A percentile compares a stretch with the other conserved stretches of the same genome.
phyloP scores from a whole-genome alignment of 2,888 invertebrate species.

The Ophion ellenae region DNA sequence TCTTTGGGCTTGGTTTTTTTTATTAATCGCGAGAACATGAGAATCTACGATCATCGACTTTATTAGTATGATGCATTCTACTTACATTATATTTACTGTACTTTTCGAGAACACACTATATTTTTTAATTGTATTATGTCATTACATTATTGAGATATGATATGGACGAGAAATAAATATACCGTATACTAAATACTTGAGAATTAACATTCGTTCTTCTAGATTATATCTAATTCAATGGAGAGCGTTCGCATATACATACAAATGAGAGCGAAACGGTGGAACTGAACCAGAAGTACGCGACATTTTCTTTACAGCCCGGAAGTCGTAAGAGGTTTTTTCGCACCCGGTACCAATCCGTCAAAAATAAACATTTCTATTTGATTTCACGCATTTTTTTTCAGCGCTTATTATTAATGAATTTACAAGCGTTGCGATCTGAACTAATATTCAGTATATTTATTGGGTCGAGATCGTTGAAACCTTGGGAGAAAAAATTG shows the following conservation, averaged over 20 bases:
- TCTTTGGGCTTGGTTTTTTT: constrained; percentile 20
- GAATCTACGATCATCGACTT: constrained; percentile 72
- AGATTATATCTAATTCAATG: not conserved
- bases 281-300: not conserved
- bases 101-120: constrained; percentile 81
- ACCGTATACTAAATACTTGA: constrained; percentile 58
- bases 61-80: constrained; percentile 75
- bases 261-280: not conserved
- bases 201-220: not conserved
- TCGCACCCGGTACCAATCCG: not conserved
- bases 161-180: constrained; percentile 80
- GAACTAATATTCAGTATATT: not conserved
- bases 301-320: not conserved
- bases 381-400: not conserved
- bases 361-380: not conserved
- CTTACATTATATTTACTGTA: constrained; percentile 78
- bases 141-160: constrained; percentile 78
- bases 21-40: constrained; percentile 46
- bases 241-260: not conserved
- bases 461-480: not conserved
- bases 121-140: constrained; percentile 83
- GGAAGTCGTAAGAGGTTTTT: not conserved
- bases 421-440: not conserved
- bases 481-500: no score
- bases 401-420: not conserved